Percentiles rank a stretch among this genome's conserved stretches.
Conservation (phyloP, 2,888 invertebrate species). For the Athalia rosae region DNA sequence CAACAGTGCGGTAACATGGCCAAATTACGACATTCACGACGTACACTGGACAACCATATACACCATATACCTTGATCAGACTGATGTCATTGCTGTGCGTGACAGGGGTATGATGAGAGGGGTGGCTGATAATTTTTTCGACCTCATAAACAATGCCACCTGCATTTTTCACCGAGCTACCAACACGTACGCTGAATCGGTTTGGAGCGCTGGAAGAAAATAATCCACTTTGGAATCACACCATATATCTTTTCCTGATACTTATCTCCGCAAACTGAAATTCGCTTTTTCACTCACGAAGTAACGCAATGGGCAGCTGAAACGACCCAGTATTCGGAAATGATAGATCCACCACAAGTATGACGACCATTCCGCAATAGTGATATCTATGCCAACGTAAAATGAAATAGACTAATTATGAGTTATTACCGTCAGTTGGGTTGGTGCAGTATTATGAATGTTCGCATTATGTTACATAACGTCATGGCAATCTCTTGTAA, state of each 20-base stretch:
- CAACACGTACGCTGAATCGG: slow-evolving; percentile 19
- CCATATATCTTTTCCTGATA: neutral
- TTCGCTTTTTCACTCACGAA: neutral
- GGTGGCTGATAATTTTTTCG: slow-evolving; percentile 6
- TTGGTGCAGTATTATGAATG: neutral
- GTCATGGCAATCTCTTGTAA: too few species aligned
- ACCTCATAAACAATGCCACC: slow-evolving; percentile 27
- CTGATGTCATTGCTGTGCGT: slow-evolving; percentile 23
- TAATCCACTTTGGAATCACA: neutral
- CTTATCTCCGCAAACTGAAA: neutral
- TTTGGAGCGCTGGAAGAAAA: neutral
- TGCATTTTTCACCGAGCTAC: neutral
- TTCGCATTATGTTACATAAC: too few species aligned
- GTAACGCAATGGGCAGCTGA: slow-evolving; percentile 35
- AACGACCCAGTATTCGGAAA: slow-evolving; percentile 36
- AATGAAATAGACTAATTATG: neutral
- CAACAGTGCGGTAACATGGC: neutral
- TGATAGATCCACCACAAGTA: slow-evolving; percentile 33
- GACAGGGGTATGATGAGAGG: neutral
- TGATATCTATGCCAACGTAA: slow-evolving; percentile 9
- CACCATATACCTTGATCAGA: slow-evolving; percentile 10
- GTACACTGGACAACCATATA: too few species aligned
- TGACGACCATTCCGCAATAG: slow-evolving; percentile 10
- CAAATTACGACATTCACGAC: neutral
- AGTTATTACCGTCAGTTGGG: neutral